Percentiles rank a stretch among this genome's conserved stretches.
These are phyloP conservation scores for Acanthosepion lycidas DNA, from an alignment of 2,888 invertebrate species.

Conservation along the genomic window DNA sequence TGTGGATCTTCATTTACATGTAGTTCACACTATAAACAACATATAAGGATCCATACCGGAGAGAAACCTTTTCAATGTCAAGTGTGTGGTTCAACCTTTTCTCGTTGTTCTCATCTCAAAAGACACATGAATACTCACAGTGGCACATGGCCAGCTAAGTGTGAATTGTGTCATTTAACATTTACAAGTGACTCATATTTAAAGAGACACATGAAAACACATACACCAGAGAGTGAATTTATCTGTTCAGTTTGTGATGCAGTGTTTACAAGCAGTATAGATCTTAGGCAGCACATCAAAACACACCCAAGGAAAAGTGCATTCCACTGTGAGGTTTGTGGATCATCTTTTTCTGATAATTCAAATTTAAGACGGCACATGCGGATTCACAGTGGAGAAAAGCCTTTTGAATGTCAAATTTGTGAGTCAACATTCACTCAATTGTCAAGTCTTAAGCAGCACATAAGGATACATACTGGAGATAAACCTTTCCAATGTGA, in stretches of 20 bases:
- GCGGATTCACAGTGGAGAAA: no score
- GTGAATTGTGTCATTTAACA: not conserved
- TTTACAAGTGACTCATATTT: not conserved
- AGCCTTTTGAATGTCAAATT: no score
- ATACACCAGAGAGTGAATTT: not conserved
- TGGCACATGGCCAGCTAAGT: not conserved
- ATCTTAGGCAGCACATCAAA: no score
- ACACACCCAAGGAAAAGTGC: no score
- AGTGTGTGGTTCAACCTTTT: not conserved
- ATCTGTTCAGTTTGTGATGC: no score
- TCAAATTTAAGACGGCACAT: no score
- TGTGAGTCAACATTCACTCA: no score
- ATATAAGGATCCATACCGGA: not conserved
- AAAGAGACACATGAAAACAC: slow-evolving; percentile 8
- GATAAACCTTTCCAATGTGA: not conserved
- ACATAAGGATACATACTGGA: no score
- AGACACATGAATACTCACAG: not conserved
- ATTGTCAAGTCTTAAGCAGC: no score
- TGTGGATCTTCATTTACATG: not conserved
- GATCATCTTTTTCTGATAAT: no score
- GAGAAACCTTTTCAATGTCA: not conserved
- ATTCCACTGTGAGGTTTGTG: no score
- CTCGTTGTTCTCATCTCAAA: not conserved
- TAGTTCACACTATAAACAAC: not conserved
- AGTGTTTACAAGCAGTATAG: no score